Evolutionary conservation across 1,140 invertebrate genomes (phyloP).

Genomic region (Plectus sambesii): DNA sequence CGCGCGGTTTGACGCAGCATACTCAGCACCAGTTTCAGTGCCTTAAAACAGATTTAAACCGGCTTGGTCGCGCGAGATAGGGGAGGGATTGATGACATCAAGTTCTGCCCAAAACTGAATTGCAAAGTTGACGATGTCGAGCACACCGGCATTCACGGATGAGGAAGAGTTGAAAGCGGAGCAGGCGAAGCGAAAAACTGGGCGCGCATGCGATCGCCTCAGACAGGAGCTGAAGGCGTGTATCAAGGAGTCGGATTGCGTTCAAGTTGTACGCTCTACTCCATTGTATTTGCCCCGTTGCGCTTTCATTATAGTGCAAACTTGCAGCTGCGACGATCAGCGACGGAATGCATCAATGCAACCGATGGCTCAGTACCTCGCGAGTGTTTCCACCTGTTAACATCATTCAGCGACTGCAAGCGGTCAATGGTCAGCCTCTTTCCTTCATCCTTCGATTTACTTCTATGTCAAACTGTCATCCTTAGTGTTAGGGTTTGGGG

Average conservation of each 20-base stretch:
- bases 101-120: no score
- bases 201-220: constrained; percentile 28
- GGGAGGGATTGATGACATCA: no score
- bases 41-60: no score
- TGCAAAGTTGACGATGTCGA: no score
- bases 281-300: constrained; percentile 1
- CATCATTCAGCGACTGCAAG: constrained; percentile 35
- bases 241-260: constrained; percentile 32
- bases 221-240: constrained; percentile 32
- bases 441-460: constrained; percentile 3
- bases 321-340: constrained; percentile 23
- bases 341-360: constrained; percentile 30
- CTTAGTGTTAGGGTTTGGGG: no score
- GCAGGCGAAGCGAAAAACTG: no score
- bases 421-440: constrained; percentile 22
- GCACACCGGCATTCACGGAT: no score
- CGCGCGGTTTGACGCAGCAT: no score
- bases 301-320: neutral
- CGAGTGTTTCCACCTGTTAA: constrained; percentile 25
- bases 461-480: no score
- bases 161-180: no score
- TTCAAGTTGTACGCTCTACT: constrained; percentile 19
- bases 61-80: no score
- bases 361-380: constrained; percentile 34
- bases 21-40: no score